Evolutionary conservation across 1,140 invertebrate genomes (phyloP).

Genomic region (Trichonephila clavata): DNA sequence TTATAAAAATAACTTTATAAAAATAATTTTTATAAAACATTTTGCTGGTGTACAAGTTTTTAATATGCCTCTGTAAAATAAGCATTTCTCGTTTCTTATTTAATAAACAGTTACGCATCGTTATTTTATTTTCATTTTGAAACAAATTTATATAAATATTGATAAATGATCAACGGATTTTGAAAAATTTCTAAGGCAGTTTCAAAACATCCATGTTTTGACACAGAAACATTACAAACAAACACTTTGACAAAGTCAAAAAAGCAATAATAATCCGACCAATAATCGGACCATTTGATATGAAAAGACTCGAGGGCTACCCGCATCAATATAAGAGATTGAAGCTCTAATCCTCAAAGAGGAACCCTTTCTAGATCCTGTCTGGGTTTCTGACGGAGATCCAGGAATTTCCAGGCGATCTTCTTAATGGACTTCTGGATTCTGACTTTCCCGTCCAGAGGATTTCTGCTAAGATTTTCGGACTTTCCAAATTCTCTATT

Average conservation of each 20-base stretch:
- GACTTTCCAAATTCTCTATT: not conserved
- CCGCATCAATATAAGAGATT: slow-evolving; percentile 1
- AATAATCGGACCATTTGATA: not conserved
- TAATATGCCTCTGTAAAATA: too few relatives aligned
- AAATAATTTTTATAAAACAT: too few relatives aligned
- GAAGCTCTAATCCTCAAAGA: slow-evolving; percentile 3
- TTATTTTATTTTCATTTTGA: too few relatives aligned
- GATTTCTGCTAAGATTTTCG: slow-evolving; percentile 19
- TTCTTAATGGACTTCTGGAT: slow-evolving; percentile 32
- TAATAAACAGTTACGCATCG: too few relatives aligned
- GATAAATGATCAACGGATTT: too few relatives aligned
- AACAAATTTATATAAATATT: too few relatives aligned
- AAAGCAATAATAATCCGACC: not conserved
- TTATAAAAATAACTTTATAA: too few relatives aligned
- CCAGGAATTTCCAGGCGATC: slow-evolving; percentile 11
- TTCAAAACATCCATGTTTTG: too few relatives aligned
- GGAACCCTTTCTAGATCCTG: slow-evolving; percentile 13
- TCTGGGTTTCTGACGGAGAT: slow-evolving; percentile 14
- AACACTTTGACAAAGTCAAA: not conserved
- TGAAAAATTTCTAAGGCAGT: too few relatives aligned
- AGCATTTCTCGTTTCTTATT: too few relatives aligned
- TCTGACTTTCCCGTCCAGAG: not conserved
- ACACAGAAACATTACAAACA: too few relatives aligned
- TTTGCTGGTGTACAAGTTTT: too few relatives aligned
- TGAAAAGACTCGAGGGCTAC: not conserved